Base-by-base conservation (phyloP, 2,113 vertebrate species). In the Mastomys coucha region DNA sequence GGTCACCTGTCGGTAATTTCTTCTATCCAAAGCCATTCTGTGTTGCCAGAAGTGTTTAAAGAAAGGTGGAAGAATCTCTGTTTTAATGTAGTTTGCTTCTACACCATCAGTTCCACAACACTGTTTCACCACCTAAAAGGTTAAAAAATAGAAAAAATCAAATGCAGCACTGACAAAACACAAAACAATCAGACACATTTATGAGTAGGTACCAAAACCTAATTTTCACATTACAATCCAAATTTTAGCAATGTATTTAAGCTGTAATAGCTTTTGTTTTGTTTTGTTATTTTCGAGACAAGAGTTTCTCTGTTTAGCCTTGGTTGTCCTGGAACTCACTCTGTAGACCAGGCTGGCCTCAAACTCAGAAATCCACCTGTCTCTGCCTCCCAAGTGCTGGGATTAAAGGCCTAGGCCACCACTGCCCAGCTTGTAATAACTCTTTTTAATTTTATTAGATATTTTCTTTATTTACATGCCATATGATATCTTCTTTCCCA, bases 31-130 rank as follows among this genome's bases (percentile, higher is more conserved):
- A 36, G 99, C 99, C 99, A 99, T 99, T 98, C 99, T 99, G 98
- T 99, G 99, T 96, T 99, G 99, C 99, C 99, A 99, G 96, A 99
- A 99, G 97, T 99, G 99, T 98, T 99, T 99, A 98, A 99, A 99
- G 98, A 99, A 99, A 2, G 99, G 99, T 1, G 99, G 99, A 95
- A 99, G 98, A 98, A 99, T 99, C 98, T 99, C 99, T 0, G 99
- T 99, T 98, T 99, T 99, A 91, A 99, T 99, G 98, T 99, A 99
- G 98, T 99, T 99, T 91, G 99, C 99, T 98, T 99, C 99, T 65
- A 99, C 99, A 98, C 99, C 99, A 97, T 99, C 99, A 0, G 99
- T 99, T 69, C 99, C 99, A 98, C 99, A 99, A 93, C 99, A 99
- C 97, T 99, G 99, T 97, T 99, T 99, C 96, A 99, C 99, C 95